These are phyloP conservation scores for Gambusia affinis DNA, from an alignment of 2,113 vertebrate species.

Conservation along the genomic window DNA sequence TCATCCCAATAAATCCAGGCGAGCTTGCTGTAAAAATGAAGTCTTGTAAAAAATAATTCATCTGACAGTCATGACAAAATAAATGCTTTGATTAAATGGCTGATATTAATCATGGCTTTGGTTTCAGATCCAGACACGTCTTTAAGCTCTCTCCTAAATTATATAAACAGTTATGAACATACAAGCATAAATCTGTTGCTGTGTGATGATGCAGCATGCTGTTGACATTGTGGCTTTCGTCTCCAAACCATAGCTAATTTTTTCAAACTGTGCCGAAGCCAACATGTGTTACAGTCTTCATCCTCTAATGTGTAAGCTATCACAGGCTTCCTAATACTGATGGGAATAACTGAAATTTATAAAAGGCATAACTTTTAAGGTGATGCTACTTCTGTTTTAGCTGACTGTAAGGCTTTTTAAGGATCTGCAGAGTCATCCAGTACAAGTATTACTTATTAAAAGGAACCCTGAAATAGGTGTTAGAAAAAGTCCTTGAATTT, in stretches of 20 bases:
- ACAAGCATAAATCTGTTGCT: slow-evolving; percentile 59
- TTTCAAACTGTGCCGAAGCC: not conserved
- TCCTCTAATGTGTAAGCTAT: not conserved
- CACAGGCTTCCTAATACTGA: not conserved
- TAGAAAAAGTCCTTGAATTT: not conserved
- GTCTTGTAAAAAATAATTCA: slow-evolving; percentile 60
- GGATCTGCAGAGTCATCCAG: no score
- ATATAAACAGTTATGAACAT: slow-evolving; percentile 42
- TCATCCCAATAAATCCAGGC: slow-evolving; percentile 71
- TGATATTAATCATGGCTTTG: slow-evolving; percentile 67
- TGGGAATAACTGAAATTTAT: not conserved
- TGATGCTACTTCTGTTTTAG: no score
- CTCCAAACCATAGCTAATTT: slow-evolving; percentile 16
- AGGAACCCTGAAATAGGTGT: no score
- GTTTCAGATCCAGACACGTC: slow-evolving; percentile 45
- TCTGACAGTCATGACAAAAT: slow-evolving; percentile 70
- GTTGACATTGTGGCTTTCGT: slow-evolving; percentile 38
- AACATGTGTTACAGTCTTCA: slow-evolving; percentile 15
- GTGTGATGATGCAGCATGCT: slow-evolving; percentile 27
- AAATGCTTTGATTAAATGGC: slow-evolving; percentile 69
- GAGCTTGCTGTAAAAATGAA: slow-evolving; percentile 53
- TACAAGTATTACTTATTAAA: no score
- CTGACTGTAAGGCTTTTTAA: no score
- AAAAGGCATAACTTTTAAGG: not conserved
- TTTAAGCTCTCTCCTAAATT: slow-evolving; percentile 63